These are phyloP conservation scores for Tiaroga cobitis DNA, from an alignment of 2,797 vertebrate genomes.

Conservation along the genomic window DNA sequence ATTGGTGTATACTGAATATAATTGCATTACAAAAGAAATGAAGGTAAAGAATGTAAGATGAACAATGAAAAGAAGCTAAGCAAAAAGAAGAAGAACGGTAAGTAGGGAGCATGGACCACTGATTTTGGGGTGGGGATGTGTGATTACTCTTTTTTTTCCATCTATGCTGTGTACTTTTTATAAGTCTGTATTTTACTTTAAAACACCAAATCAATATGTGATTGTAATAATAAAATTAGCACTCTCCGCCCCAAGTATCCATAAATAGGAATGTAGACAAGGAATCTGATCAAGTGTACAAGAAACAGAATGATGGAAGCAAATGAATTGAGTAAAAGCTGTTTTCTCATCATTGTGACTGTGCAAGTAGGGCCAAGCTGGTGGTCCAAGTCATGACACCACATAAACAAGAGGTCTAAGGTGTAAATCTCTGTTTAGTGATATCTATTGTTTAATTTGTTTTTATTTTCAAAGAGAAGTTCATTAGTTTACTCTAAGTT, in stretches of 20 bases:
- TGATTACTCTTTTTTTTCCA: background rate
- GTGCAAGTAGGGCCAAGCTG: background rate
- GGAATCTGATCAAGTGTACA: background rate
- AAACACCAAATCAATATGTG: background rate
- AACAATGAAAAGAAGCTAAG: background rate
- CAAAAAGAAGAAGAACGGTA: background rate
- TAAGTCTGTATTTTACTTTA: background rate
- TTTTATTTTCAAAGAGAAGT: slow-evolving; percentile 31
- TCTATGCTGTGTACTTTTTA: background rate
- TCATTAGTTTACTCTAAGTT: slow-evolving; percentile 25
- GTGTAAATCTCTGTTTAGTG: background rate
- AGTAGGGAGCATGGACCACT: background rate
- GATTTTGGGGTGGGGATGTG: background rate
- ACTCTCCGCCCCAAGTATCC: background rate
- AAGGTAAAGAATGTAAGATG: slow-evolving; percentile 11
- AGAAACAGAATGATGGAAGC: slow-evolving; percentile 6
- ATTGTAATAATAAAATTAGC: background rate
- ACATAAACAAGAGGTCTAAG: background rate
- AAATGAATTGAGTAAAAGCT: background rate
- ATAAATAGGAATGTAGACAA: background rate
- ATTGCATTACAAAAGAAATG: background rate
- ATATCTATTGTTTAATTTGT: background rate
- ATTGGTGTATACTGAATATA: background rate
- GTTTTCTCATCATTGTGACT: slow-evolving; percentile 12
- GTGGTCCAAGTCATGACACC: background rate